Evolutionary conservation across 1,140 invertebrate species (phyloP), one percentile per base, ranked within the genome.

Genomic region (Melitaea cinxia): DNA sequence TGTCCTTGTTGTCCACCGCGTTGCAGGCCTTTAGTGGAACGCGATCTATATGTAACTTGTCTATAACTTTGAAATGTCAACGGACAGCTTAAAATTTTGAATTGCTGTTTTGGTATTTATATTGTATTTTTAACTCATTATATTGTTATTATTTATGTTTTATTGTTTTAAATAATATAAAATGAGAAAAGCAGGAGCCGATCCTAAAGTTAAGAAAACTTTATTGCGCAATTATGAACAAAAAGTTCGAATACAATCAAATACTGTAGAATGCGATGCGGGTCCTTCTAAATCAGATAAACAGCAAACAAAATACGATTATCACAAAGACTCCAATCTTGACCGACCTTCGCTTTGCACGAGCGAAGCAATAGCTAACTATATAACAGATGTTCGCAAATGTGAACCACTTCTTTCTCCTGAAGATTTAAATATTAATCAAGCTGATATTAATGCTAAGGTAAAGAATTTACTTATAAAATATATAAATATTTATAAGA

Each of bases 161-260:
- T 26, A 26, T 4, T 26, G 6, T 4, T 4, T 26, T 2, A 26
- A 26, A 26, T 19, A 19, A 45, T 26, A 1, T 50, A 66, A 55
- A 50, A 87, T 89, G 84, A 85, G 73, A 50, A 84, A 80, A 65
- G 42, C 55, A 24, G 67, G 67, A 4, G 45, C 65, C 12, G 85
- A 88, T 68, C 59, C 73, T 1, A 86, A 82, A 70, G 79, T 89
- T n/a, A 89, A 86, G 50, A 89, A 88, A 72, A 83, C 82, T n/a
- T 71, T 89, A 4, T 47, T 86, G 4, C 73, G 86, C 50, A 82
- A 88, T 47, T 75, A 58, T 54, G 80, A 85, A 60, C 65, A 78
- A 26, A 85, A 78, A 66, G 47, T 77, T 6, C 45, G 54, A 28
- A 68, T 49, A 69, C n/a, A 55, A 17, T 52, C 56, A 19, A 39